Evolutionary conservation across 2,888 invertebrate species (phyloP), one percentile per base, ranked within the genome.

Genomic region (Yponomeuta evonymella): DNA sequence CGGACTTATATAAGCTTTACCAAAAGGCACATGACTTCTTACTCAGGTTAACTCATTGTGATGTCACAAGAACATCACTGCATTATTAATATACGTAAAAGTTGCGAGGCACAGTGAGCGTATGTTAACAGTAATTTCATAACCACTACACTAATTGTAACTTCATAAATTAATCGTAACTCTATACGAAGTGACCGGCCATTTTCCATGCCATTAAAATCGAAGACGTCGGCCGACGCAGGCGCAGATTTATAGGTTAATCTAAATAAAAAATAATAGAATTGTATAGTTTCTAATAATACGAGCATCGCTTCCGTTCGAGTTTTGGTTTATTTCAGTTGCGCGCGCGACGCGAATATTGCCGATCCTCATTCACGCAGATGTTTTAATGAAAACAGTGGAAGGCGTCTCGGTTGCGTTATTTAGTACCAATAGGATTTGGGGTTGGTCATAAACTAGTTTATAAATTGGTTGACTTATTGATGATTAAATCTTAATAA

Each of bases 201-300:
- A 68, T 68, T 82, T 78, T 79, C 79, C 80, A 81, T 81, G 78
- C 80, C 81, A 79, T 80, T 80, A 81, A 82, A 58, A 81, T 82
- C 81, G 81, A 83, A 82, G 76, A 77, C 78, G 75, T 58, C 81
- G 83, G 84, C 82, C 85, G 83, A 80, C 81, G 76, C 67, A 58
- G 68, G 15, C 69, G 2, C 81, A 85, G 86, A 89, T 89, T 89
- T 90, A 89, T 86, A 88, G 85, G 83, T 88, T 85, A 88, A 90
- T 86, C 89, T 85, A 90, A 91, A 91, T 91, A 91, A 92, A 58
- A 92, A 92, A 92, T 91, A 92, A 92, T 91, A 91, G 90, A 90
- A 91, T 90, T 90, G 89, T 91, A 89, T 88, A 86, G 81, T 70
- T 58, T 90, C 91, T 91, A 91, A 90, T 90, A 91, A 92, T 92